Conservation (phyloP, 2,797 vertebrate species). For the Loriculus beryllinus region DNA sequence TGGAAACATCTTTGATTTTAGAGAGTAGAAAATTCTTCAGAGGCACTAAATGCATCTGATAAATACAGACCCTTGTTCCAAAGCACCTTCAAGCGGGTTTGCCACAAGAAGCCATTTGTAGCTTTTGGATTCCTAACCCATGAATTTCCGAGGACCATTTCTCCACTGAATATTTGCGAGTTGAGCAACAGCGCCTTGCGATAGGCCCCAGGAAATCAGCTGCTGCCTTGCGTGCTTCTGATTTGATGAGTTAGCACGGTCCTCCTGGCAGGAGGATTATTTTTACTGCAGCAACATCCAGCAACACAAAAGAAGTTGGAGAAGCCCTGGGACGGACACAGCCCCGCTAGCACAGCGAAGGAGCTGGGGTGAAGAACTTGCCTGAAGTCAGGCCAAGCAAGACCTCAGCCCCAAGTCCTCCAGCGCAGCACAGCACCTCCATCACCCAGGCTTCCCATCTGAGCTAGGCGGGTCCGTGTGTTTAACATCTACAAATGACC, state of each 20-base stretch:
- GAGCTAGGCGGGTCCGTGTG: background rate
- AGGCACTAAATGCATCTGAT: background rate
- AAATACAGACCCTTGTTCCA: background rate
- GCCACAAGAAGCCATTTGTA: background rate
- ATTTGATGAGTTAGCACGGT: conserved; percentile 40
- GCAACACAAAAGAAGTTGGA: conserved; percentile 30
- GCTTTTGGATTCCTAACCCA: conserved; percentile 25
- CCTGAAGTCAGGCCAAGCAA: background rate
- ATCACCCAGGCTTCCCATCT: background rate
- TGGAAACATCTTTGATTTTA: background rate
- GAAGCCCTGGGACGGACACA: background rate
- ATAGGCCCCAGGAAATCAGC: conserved; percentile 47
- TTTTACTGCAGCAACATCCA: conserved; percentile 45
- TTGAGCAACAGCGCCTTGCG: background rate
- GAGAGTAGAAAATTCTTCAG: background rate
- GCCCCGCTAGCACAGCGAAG: accelerated
- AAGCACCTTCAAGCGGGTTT: background rate
- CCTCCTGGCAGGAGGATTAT: conserved; percentile 23
- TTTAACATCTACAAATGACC: background rate
- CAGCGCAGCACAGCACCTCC: background rate
- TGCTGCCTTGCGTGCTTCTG: conserved; percentile 40
- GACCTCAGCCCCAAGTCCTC: background rate
- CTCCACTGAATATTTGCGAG: conserved; percentile 3
- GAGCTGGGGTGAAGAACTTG: background rate
- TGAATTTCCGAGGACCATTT: background rate